A percentile compares a stretch with the other conserved stretches of the same genome.
Evolutionary conservation across 2,113 vertebrate genomes (phyloP).

Genomic region (Toxotes chatareus): DNA sequence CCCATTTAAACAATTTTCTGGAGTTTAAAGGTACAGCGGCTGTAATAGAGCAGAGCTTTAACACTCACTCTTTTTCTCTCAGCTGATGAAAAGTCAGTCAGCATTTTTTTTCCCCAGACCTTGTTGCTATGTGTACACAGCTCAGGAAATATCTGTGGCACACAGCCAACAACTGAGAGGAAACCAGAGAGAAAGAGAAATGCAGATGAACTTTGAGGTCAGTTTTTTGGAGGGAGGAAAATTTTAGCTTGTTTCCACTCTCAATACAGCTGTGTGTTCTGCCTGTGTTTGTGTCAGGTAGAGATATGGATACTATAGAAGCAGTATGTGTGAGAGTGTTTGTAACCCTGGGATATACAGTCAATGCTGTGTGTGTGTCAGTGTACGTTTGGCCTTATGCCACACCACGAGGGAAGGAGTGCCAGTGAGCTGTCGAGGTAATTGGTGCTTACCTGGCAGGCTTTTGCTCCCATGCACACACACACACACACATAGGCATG

Average conservation of each 20-base stretch:
- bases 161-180: conserved; percentile 54
- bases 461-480: conserved; percentile 35
- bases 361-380: conserved; percentile 20
- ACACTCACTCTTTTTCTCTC: not conserved
- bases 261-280: conserved; percentile 29
- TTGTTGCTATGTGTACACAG: conserved; percentile 55
- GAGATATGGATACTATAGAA: conserved; percentile 31
- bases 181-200: conserved; percentile 57
- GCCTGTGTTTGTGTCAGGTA: conserved; percentile 33
- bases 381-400: conserved; percentile 68
- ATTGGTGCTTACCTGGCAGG: conserved; percentile 83
- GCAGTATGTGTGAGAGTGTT: conserved; percentile 27
- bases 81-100: conserved; percentile 59
- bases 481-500: not conserved
- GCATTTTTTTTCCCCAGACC: conserved; percentile 4
- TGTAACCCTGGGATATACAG: conserved; percentile 49
- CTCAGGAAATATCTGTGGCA: conserved; percentile 64
- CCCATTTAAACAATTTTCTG: conserved; percentile 17
- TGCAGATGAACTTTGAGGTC: conserved; percentile 56
- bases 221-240: conserved; percentile 17
- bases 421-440: conserved; percentile 78
- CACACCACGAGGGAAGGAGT: conserved; percentile 57
- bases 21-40: conserved; percentile 12
- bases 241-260: conserved; percentile 5
- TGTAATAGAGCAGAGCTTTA: conserved; percentile 12